phyloP scores from a whole-genome alignment of 2,797 vertebrate genomes.

The Thamnophis elegans region DNA sequence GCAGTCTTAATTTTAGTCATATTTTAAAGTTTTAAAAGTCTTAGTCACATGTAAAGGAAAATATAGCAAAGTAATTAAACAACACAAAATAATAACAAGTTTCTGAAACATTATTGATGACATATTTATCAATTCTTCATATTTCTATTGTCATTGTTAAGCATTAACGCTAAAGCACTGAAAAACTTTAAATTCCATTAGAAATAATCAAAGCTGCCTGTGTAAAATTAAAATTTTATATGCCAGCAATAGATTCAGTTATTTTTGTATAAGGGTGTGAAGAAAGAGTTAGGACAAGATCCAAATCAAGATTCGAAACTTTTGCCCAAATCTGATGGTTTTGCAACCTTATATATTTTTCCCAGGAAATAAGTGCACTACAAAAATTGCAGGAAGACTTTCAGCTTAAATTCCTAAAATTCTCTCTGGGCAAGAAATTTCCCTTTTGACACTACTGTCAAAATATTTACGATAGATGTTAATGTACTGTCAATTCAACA shows the following conservation, averaged over 20 bases:
- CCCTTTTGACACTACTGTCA: slow-evolving; percentile 56
- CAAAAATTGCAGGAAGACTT: slow-evolving; percentile 46
- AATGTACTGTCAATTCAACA: slow-evolving; percentile 36
- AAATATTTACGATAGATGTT: slow-evolving; percentile 60
- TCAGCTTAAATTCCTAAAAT: slow-evolving; percentile 55
- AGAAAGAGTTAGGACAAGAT: slow-evolving; percentile 7
- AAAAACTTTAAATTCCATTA: neutral
- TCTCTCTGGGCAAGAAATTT: slow-evolving; percentile 54
- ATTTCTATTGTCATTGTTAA: slow-evolving; percentile 11
- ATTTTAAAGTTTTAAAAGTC: neutral
- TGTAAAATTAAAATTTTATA: slow-evolving; percentile 24
- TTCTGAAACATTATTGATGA: neutral
- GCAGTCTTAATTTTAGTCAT: neutral
- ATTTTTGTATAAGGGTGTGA: neutral
- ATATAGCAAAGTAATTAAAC: neutral
- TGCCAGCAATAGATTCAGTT: neutral
- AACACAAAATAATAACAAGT: neutral
- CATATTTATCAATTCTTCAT: neutral
- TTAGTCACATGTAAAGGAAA: neutral
- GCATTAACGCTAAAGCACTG: neutral
- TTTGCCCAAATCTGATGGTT: neutral
- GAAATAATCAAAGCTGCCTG: neutral
- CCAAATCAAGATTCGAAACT: neutral
- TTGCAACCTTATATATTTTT: slow-evolving; percentile 22
- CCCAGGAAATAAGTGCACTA: slow-evolving; percentile 34